Base-by-base conservation (phyloP, 2,888 invertebrate genomes). In the Ectobius pallidus region DNA sequence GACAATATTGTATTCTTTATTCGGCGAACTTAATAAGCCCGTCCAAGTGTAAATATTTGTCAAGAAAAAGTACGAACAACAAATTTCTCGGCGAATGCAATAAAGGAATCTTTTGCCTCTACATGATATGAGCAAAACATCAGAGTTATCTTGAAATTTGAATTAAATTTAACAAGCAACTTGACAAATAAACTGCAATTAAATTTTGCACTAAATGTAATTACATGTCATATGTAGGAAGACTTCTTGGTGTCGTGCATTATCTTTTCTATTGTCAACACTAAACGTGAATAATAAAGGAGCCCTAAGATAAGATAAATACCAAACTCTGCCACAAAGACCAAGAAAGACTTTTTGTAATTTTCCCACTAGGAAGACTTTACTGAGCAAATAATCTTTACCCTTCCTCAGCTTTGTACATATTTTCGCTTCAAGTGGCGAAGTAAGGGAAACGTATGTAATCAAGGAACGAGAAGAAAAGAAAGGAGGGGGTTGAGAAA, bases 331-430 rank as follows among this genome's bases (percentile, higher is more conserved):
- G 14, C n/a, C n/a, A 65, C 65, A 65, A 46, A 65, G 65, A 65
- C 65, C 39, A 7, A 67, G 65, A 71, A 39, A 71, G 71, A 67
- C 63, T 71, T 65, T 71, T 71, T 71, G 71, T 71, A 71, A 71
- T 71, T 71, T 67, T 71, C 65, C 71, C 71, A 71, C 71, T 39
- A 55, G 42, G 58, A 67, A 55, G 42, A 55, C 65, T 25, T n/a
- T 63, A 71, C 65, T 65, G 58, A 71, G 71, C 65, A 71, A 71
- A 71, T 39, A 71, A 42, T 46, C 44, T 30, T 46, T 27, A 27
- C 42, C 65, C 65, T 46, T 46, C 18, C 65, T 16, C 46, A 18
- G 65, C 25, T 65, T 9, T 30, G 65, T 65, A 65, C 46, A 65
- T 46, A 65, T 65, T 65, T 65, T 65, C 65, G n/a, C 44, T 65